phyloP scores from a whole-genome alignment of 2,113 vertebrate genomes.

The Syrrhaptes paradoxus region DNA sequence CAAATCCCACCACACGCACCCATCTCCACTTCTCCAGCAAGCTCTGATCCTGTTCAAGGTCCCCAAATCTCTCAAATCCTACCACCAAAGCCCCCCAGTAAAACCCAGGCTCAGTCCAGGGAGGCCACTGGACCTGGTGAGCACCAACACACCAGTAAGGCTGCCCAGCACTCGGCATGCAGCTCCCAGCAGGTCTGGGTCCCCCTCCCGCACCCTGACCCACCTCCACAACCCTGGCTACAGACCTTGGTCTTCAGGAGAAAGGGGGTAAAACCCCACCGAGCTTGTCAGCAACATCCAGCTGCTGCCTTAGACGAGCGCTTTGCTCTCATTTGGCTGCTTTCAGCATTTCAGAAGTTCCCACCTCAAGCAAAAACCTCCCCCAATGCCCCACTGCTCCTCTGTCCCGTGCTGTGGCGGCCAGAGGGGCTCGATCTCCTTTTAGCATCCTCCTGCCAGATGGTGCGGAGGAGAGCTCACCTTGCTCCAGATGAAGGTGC shows the following conservation, averaged over 20 bases:
- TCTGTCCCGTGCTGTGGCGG: fast-evolving
- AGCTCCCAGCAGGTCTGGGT: background rate
- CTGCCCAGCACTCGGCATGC: background rate
- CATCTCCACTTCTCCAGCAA: fast-evolving
- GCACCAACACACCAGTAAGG: background rate
- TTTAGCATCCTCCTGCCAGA: fast-evolving
- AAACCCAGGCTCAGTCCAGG: background rate
- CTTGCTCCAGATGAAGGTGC: slow-evolving; percentile 98
- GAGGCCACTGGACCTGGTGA: fast-evolving
- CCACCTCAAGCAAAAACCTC: background rate
- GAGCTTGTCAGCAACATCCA: background rate
- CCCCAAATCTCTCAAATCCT: background rate
- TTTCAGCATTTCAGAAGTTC: background rate
- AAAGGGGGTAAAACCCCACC: background rate
- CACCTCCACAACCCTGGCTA: fast-evolving
- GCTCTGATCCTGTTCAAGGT: background rate
- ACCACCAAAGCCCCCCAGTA: background rate
- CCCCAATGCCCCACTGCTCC: fast-evolving
- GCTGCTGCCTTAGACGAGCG: fast-evolving
- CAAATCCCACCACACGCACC: background rate
- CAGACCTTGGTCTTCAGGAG: background rate
- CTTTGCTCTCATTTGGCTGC: fast-evolving
- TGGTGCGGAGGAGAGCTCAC: slow-evolving; percentile 32
- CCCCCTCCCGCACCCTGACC: background rate
- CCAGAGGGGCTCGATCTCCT: fast-evolving